Conservation (phyloP, 2,113 vertebrate species). For the Notothenia rossii region DNA sequence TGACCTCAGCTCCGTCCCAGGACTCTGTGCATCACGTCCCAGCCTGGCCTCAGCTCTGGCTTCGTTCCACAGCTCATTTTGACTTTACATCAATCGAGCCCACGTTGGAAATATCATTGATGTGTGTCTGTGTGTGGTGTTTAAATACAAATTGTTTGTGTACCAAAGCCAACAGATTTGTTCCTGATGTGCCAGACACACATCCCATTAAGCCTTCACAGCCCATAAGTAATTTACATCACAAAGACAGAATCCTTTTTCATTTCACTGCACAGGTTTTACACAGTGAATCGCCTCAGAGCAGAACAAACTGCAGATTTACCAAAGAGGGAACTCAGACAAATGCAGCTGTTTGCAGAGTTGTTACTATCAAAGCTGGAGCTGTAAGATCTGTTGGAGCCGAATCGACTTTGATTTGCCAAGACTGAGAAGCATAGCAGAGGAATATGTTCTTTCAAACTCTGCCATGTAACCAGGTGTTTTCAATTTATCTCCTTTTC, state of each 20-base stretch:
- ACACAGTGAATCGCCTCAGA: slow-evolving; percentile 30
- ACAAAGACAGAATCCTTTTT: slow-evolving; percentile 62
- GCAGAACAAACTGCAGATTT: slow-evolving; percentile 31
- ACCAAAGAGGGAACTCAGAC: slow-evolving; percentile 15
- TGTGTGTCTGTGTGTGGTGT: slow-evolving; percentile 53
- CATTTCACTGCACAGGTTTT: slow-evolving; percentile 48
- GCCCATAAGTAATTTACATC: slow-evolving; percentile 71
- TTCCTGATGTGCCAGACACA: slow-evolving; percentile 67
- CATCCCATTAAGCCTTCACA: slow-evolving; percentile 63
- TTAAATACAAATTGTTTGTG: slow-evolving; percentile 45
- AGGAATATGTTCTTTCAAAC: slow-evolving; percentile 41
- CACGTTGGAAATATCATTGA: background rate
- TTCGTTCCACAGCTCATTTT: slow-evolving; percentile 3
- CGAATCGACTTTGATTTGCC: slow-evolving; percentile 49
- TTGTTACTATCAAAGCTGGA: slow-evolving; percentile 49
- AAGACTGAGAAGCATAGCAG: slow-evolving; percentile 33
- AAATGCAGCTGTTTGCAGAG: slow-evolving; percentile 51
- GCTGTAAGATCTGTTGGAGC: slow-evolving; percentile 17
- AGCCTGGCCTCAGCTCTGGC: slow-evolving; percentile 41
- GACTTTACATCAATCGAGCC: slow-evolving; percentile 22
- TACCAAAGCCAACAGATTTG: slow-evolving; percentile 69
- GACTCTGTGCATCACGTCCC: slow-evolving; percentile 27
- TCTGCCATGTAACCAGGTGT: slow-evolving; percentile 52
- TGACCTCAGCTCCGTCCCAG: slow-evolving; percentile 50
- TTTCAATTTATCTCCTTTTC: slow-evolving; percentile 52